Evolutionary conservation across 1,140 invertebrate genomes (phyloP), one percentile per base, ranked within the genome.

Genomic region (Drosophila rufa): DNA sequence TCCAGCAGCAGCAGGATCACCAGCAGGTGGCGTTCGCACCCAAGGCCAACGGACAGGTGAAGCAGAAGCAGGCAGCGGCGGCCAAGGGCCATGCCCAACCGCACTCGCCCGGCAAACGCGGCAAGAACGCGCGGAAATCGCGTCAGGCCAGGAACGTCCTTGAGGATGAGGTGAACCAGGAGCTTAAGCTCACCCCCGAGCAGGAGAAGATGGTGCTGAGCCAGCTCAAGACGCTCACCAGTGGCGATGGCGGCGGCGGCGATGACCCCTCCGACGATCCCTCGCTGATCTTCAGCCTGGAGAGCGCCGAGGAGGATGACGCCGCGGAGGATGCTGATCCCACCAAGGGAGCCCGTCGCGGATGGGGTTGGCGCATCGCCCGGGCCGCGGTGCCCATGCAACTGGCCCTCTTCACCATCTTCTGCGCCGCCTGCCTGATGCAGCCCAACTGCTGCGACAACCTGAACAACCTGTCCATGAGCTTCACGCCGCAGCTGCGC

Each of bases 401-500:
- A 70, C 89, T 98, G 58, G 97, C 97, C 2, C 93, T 98, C 17
- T 94, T 98, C 27, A 95, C 97, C 1, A 93, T 98, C 6, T 94
- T 97, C 47, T 96, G 97, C 65, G 95, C 97, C 27, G 96, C 96
- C 4, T 98, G 96, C 93, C 94, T 97, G 14, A 94, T 98, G 73
- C 97, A 98, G 82, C 95, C 96, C 11, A 95, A 95, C 42, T 98
- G 97, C 92, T 98, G 97, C 93, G 97, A 98, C 91, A 95, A 96
- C 14, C 94, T 97, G 62, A 97, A 98, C 93, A 97, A 96, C 58
- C 94, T 98, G 69, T 96, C 95, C 30, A 94, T 97, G 79, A 97
- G 96, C 1, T 94, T 98, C 22, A 96, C 96, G 4, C 97, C 97
- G 3, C 97, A 98, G 85, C 93, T 98, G 64, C 95, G 96, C 51